phyloP scores from a whole-genome alignment of 2,113 vertebrate species.

The Salvelinus alpinus region DNA sequence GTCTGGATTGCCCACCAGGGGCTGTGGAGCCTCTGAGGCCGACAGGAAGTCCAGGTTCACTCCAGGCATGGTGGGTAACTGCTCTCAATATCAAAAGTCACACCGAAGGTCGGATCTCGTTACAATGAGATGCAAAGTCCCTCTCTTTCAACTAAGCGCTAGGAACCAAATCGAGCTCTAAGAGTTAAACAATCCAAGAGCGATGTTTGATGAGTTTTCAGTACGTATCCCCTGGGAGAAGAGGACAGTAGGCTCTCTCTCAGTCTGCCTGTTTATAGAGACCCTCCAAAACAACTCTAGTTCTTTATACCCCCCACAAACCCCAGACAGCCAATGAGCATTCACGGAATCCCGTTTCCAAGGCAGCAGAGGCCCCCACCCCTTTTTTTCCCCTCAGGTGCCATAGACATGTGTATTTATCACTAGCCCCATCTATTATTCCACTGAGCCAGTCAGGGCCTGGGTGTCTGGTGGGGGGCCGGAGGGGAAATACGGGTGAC shows the following conservation, averaged over 20 bases:
- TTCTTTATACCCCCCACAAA: conserved; percentile 65
- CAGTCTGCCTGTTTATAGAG: conserved; percentile 26
- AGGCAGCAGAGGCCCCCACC: conserved; percentile 57
- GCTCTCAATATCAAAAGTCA: background rate
- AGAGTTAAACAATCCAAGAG: background rate
- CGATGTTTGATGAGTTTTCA: background rate
- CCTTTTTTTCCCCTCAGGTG: conserved; percentile 63
- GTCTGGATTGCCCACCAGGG: conserved; percentile 45
- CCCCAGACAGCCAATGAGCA: conserved; percentile 64
- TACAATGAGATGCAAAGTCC: conserved; percentile 1
- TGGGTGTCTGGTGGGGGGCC: conserved; percentile 34
- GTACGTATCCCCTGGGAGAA: background rate
- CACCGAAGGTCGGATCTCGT: background rate
- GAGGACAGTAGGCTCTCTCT: conserved; percentile 16
- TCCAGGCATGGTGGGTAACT: conserved; percentile 78
- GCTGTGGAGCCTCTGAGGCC: conserved; percentile 41
- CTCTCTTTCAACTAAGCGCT: background rate
- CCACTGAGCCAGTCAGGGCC: conserved; percentile 51
- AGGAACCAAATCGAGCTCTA: background rate
- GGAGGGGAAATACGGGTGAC: conserved; percentile 22
- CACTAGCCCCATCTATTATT: conserved; percentile 57
- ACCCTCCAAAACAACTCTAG: conserved; percentile 37
- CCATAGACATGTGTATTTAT: conserved; percentile 64
- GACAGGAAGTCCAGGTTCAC: conserved; percentile 70
- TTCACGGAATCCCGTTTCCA: conserved; percentile 59